Evolutionary conservation across 2,888 invertebrate species (phyloP).

Genomic region (Mimachlamys varia): DNA sequence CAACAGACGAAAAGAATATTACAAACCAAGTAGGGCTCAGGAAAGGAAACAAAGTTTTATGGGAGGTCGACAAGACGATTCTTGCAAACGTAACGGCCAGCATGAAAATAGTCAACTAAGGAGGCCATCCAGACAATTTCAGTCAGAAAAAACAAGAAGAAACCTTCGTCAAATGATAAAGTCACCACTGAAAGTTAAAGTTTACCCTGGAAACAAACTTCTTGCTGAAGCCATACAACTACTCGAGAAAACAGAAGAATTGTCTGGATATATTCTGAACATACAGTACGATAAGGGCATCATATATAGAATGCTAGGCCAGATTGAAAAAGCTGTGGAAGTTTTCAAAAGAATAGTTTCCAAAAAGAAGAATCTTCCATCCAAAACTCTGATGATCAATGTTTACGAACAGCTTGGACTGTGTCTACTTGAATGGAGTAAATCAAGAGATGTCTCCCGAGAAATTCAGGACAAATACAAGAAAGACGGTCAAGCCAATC

Average conservation of each 20-base stretch:
- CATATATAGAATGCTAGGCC: background rate
- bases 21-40: no score
- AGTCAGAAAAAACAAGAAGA: background rate
- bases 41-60: no score
- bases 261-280: background rate
- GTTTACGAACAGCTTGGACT: conserved; percentile 9
- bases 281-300: background rate
- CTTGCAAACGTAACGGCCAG: no score
- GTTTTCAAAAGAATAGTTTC: background rate
- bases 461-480: background rate
- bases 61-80: no score
- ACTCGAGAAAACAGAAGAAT: background rate
- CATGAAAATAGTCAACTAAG: no score
- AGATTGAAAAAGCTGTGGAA: background rate
- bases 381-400: background rate
- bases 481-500: background rate
- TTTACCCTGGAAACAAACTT: background rate
- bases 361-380: background rate
- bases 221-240: background rate
- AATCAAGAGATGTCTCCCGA: background rate
- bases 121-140: no score
- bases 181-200: background rate
- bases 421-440: background rate
- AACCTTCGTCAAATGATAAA: background rate
- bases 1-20: no score